Evolutionary conservation across 2,113 vertebrate genomes (phyloP), one percentile per base, ranked within the genome.

Genomic region (Xyliphius kryptos): DNA sequence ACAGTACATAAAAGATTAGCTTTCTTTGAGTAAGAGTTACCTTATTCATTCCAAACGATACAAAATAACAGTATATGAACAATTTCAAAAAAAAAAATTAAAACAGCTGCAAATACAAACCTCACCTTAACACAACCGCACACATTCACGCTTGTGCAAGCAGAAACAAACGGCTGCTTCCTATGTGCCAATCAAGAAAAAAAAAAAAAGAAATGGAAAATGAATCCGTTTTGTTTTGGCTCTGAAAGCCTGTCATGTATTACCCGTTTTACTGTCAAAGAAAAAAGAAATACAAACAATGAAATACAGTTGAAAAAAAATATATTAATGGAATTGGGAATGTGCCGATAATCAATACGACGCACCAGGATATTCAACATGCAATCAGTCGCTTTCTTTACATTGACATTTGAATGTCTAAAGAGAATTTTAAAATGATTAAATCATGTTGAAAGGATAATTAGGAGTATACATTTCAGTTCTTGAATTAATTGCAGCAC

Each of bases 221-320:
- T 1, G 15, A 43, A 26, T 16, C 74, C 68, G 66, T 52, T 61
- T 71, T 66, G 67, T 87, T 84, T 82, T 80, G 83, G 78, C 82
- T 80, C 81, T 82, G 78, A 81, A 78, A 82, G 81, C 81, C 69
- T 81, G 81, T 83, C 37, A 82, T 80, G 80, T 77, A 85, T 86
- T 87, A 88, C 87, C 85, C 85, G 85, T 87, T 88, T 87, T 71
- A 62, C 22, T 26, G 22, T 84, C 82, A 76, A 82, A 85, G 71
- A 79, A 85, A 70, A 74, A 82, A 74, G 79, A 75, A 80, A 76
- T 26, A 26, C 22, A 26, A 26, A 26, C 22, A 26, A 26, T 26
- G 6, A 26, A 26, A 26, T 26, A 26, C 6, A 26, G 3, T n/a
- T n/a, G n/a, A n/a, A 26, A 53, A 68, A 65, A 76, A 19, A 22